Conservation (phyloP, 1,140 invertebrate species). For the Anastrepha ludens region DNA sequence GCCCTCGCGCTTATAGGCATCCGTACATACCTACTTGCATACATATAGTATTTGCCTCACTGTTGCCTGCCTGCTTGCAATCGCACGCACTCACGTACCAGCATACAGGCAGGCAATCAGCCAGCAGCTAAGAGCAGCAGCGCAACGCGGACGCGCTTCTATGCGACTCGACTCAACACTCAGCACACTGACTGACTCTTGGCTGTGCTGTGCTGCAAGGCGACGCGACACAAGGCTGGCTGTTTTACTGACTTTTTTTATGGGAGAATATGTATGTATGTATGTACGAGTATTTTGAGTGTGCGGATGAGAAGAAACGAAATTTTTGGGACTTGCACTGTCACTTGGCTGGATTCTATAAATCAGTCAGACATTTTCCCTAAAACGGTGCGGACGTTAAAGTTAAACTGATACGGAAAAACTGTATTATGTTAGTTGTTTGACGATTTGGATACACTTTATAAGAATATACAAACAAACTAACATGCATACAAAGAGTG, state of each 20-base stretch:
- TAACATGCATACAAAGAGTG: conserved; percentile 35
- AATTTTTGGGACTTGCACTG: conserved; percentile 57
- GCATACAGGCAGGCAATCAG: conserved; percentile 23
- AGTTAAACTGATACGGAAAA: conserved; percentile 26
- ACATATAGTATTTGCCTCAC: background rate
- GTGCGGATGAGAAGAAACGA: conserved; percentile 48
- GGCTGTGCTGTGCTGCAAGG: conserved; percentile 17
- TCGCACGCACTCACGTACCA: conserved; percentile 34
- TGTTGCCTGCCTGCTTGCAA: conserved; percentile 16
- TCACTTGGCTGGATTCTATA: conserved; percentile 55
- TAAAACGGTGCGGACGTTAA: conserved; percentile 71
- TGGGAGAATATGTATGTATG: conserved; percentile 3
- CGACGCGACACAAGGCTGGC: background rate
- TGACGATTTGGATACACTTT: conserved; percentile 41
- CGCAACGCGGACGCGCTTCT: conserved; percentile 31
- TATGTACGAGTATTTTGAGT: conserved; percentile 37
- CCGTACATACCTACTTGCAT: background rate
- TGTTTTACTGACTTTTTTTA: conserved; percentile 20
- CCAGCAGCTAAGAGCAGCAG: conserved; percentile 29
- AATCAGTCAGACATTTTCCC: conserved; percentile 72
- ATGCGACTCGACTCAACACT: conserved; percentile 29
- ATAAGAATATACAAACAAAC: conserved; percentile 13
- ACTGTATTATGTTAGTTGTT: conserved; percentile 32
- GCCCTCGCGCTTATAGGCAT: conserved; percentile 41
- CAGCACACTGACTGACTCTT: conserved; percentile 13